These are phyloP conservation scores for Eupithecia tripunctaria DNA, from an alignment of 2,888 invertebrate genomes.

Conservation along the genomic window DNA sequence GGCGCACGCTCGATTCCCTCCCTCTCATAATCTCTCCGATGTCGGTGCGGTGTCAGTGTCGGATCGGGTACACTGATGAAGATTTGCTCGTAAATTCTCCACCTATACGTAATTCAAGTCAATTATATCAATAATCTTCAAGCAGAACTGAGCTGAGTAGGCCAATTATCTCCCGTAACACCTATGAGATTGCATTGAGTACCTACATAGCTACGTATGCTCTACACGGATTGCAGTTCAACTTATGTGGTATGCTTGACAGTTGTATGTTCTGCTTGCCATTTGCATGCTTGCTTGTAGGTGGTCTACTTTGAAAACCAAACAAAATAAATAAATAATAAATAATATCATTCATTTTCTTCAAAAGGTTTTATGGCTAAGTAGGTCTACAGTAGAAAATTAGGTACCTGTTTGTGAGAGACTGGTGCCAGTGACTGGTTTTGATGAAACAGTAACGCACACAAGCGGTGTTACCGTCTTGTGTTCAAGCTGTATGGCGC, in stretches of 20 bases:
- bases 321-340: no score
- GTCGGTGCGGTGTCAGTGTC: neutral
- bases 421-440: no score
- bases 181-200: neutral
- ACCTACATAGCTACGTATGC: neutral
- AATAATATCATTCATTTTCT: no score
- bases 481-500: no score
- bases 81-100: neutral
- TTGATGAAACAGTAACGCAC: no score
- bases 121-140: conserved; percentile 1
- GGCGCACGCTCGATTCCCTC: no score
- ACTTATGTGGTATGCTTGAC: neutral
- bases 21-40: neutral
- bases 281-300: neutral
- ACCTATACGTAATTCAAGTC: neutral
- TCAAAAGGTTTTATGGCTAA: no score
- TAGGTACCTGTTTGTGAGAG: no score
- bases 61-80: neutral
- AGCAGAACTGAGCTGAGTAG: neutral
- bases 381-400: no score
- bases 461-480: no score
- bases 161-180: neutral
- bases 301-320: neutral
- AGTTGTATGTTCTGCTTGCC: neutral
- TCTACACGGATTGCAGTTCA: neutral